Percentiles rank a stretch among this genome's conserved stretches.
Conservation (phyloP, 2,888 invertebrate species). For the Galerucella nymphaeae region DNA sequence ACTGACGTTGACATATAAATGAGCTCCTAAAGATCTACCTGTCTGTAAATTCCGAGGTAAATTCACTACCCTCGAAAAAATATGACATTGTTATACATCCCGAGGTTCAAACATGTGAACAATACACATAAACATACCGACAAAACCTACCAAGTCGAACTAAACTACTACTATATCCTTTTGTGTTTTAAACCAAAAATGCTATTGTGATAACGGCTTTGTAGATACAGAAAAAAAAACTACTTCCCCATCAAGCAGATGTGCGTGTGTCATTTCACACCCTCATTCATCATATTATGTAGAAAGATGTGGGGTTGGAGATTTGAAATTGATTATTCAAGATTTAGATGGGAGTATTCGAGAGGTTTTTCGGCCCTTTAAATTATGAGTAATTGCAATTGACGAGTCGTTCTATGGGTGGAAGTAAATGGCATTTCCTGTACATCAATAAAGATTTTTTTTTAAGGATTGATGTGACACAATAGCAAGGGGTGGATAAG, state of each 20-base stretch:
- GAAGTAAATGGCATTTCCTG: constrained; percentile 15
- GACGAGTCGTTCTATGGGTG: constrained; percentile 1
- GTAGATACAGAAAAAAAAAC: constrained; percentile 43
- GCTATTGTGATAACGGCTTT: constrained; percentile 31
- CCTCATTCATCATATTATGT: constrained; percentile 52
- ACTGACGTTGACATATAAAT: too few relatives aligned
- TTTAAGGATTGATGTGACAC: neutral
- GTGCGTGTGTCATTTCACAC: constrained; percentile 56
- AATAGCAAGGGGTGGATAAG: neutral
- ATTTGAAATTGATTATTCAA: constrained; percentile 53
- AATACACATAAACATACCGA: constrained; percentile 30
- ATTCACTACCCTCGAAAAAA: too few relatives aligned
- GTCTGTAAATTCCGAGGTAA: too few relatives aligned
- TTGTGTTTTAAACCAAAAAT: constrained; percentile 27
- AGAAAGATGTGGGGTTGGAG: constrained; percentile 36
- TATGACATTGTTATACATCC: neutral
- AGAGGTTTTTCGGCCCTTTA: constrained; percentile 11
- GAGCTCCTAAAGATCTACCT: too few relatives aligned
- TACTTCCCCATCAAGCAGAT: constrained; percentile 50
- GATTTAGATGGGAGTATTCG: constrained; percentile 42
- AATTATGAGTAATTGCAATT: constrained; percentile 23
- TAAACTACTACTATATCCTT: constrained; percentile 28
- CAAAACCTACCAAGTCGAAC: constrained; percentile 26
- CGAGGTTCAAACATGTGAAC: constrained; percentile 22
- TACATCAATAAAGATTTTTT: neutral